Evolutionary conservation across 1,140 invertebrate genomes (phyloP).

Genomic region (Myzus persicae): DNA sequence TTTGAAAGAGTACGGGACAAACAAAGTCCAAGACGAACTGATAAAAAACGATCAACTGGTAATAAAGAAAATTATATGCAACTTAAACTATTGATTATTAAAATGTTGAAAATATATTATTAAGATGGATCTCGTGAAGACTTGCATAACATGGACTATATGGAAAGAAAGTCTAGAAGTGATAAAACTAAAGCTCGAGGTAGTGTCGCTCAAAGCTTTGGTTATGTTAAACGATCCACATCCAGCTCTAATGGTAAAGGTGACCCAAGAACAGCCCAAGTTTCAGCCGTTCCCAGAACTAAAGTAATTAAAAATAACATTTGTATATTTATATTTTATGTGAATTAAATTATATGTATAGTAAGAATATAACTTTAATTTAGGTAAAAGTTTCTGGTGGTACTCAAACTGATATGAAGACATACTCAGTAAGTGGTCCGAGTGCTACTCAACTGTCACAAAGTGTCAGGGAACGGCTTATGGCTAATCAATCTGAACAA

Average conservation of each 20-base stretch:
- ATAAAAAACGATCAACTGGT: slow-evolving; percentile 55
- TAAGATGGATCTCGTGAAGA: slow-evolving; percentile 59
- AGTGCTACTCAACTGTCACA: slow-evolving; percentile 84
- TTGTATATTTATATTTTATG: neutral
- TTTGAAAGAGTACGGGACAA: slow-evolving; percentile 52
- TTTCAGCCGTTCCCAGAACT: slow-evolving; percentile 81
- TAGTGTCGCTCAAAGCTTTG: slow-evolving; percentile 80
- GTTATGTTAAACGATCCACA: slow-evolving; percentile 80
- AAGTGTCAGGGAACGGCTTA: slow-evolving; percentile 80
- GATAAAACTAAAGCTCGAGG: slow-evolving; percentile 69
- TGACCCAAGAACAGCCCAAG: slow-evolving; percentile 76
- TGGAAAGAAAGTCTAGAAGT: slow-evolving; percentile 62
- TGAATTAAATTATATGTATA: neutral
- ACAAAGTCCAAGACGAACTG: slow-evolving; percentile 53
- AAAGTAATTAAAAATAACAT: slow-evolving; percentile 66
- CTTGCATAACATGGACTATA: slow-evolving; percentile 54
- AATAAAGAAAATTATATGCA: neutral
- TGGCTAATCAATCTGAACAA: slow-evolving; percentile 62
- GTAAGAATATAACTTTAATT: slow-evolving; percentile 14
- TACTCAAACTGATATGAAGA: slow-evolving; percentile 85
- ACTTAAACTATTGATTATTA: neutral
- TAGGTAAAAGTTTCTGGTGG: slow-evolving; percentile 82
- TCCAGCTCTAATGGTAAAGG: slow-evolving; percentile 68
- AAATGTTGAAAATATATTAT: neutral
- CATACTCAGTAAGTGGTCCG: slow-evolving; percentile 81